Percentiles rank a stretch among this genome's conserved stretches.
These are phyloP conservation scores for Unio delphinus DNA, from an alignment of 2,888 invertebrate genomes.

Conservation along the genomic window DNA sequence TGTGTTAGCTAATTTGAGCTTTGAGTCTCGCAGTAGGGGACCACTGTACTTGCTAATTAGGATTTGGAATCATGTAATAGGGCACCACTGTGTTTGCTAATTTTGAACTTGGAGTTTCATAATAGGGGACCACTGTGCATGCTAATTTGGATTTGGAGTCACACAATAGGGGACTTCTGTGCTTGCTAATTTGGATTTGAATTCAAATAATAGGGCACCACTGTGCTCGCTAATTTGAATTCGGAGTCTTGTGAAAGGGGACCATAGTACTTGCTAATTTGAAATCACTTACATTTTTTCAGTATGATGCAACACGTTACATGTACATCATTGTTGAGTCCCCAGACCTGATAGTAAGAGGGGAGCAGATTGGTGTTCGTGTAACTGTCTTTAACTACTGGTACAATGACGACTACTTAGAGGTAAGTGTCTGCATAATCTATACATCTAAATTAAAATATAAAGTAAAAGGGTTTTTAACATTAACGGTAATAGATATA, in stretches of 20 bases:
- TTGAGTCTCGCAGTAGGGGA: too few species aligned
- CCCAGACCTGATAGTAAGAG: slow-evolving; percentile 86
- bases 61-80: too few species aligned
- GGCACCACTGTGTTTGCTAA: background rate
- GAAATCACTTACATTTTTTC: slow-evolving; percentile 32
- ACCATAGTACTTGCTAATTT: background rate
- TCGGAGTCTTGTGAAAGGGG: too few species aligned
- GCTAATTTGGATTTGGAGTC: background rate
- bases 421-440: slow-evolving; percentile 49
- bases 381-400: slow-evolving; percentile 96
- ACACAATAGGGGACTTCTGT: too few species aligned
- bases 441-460: background rate
- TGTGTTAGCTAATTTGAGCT: too few species aligned
- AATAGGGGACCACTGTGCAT: background rate
- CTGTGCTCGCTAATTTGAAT: too few species aligned
- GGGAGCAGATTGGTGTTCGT: slow-evolving; percentile 93
- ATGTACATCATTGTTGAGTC: slow-evolving; percentile 97
- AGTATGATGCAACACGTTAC: slow-evolving; percentile 91
- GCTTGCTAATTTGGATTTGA: background rate
- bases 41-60: background rate
- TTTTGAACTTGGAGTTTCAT: background rate
- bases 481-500: background rate
- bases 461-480: background rate
- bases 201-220: too few species aligned
- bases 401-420: slow-evolving; percentile 73